Evolutionary conservation across 1,140 invertebrate species (phyloP).

Genomic region (Musca domestica): DNA sequence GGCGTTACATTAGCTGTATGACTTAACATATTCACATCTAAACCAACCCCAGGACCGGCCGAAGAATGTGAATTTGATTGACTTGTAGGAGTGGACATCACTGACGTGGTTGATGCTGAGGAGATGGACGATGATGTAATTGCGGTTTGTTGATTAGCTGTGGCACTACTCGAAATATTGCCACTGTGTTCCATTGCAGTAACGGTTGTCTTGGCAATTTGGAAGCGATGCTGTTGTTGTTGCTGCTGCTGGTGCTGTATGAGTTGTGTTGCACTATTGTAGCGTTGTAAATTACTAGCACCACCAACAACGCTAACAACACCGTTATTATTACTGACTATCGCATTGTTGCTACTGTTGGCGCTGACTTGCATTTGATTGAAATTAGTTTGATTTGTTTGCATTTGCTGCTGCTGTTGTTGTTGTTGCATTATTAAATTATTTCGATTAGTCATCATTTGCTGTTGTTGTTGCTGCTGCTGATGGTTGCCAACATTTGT

Average conservation of each 20-base stretch:
- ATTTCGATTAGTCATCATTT: constrained; percentile 43
- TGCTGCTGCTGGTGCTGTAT: constrained; percentile 20
- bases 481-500: constrained; percentile 17
- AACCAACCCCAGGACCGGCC: too few relatives aligned
- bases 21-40: neutral
- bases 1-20: constrained; percentile 21
- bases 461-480: constrained; percentile 30
- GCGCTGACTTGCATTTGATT: constrained; percentile 35
- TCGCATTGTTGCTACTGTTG: constrained; percentile 31
- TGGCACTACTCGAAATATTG: constrained; percentile 7
- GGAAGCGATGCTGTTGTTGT: constrained; percentile 41
- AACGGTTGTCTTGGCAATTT: constrained; percentile 52
- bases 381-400: constrained; percentile 34
- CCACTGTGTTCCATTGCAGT: constrained; percentile 36
- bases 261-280: constrained; percentile 4
- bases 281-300: constrained; percentile 26
- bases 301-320: constrained; percentile 9
- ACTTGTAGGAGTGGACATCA: constrained; percentile 14
- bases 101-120: constrained; percentile 25
- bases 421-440: constrained; percentile 47
- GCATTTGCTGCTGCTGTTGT: constrained; percentile 39
- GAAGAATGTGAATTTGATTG: constrained; percentile 30
- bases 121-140: constrained; percentile 19
- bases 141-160: constrained; percentile 1
- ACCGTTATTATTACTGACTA: constrained; percentile 31